These are phyloP conservation scores for Salvelinus alpinus DNA, from an alignment of 2,113 vertebrate species.

Conservation along the genomic window DNA sequence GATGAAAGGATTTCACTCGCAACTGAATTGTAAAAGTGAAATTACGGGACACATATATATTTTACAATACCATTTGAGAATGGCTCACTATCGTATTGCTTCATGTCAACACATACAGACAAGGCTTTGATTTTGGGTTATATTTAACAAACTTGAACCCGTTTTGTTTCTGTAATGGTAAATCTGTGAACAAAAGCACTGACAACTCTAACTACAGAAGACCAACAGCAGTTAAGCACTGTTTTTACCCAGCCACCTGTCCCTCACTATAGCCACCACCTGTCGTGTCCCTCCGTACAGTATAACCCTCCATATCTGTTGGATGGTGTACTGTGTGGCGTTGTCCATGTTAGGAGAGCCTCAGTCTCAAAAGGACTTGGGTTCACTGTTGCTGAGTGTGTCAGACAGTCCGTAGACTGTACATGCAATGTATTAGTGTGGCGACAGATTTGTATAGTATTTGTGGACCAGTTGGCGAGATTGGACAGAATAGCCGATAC, in stretches of 20 bases:
- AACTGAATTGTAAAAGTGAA: constrained; percentile 26
- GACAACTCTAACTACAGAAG: neutral
- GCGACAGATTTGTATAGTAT: neutral
- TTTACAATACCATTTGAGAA: too few relatives aligned
- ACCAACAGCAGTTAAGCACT: neutral
- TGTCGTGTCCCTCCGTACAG: neutral
- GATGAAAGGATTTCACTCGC: neutral
- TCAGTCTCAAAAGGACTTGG: too few relatives aligned
- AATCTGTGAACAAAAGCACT: neutral
- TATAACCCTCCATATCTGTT: too few relatives aligned
- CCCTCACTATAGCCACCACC: neutral
- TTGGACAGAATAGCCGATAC: neutral
- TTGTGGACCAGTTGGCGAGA: neutral
- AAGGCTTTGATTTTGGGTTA: too few relatives aligned
- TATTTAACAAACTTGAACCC: too few relatives aligned
- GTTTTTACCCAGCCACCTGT: neutral
- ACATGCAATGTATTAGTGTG: neutral
- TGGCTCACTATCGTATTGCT: too few relatives aligned
- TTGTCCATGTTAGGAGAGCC: too few relatives aligned
- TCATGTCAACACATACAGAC: constrained; percentile 8
- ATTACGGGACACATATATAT: neutral
- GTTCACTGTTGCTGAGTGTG: too few relatives aligned
- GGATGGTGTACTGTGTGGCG: too few relatives aligned
- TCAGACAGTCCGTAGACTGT: neutral
- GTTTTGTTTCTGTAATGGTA: neutral